These are phyloP conservation scores for Spatula versicolor DNA, from an alignment of 2,797 vertebrate species.

Conservation along the genomic window DNA sequence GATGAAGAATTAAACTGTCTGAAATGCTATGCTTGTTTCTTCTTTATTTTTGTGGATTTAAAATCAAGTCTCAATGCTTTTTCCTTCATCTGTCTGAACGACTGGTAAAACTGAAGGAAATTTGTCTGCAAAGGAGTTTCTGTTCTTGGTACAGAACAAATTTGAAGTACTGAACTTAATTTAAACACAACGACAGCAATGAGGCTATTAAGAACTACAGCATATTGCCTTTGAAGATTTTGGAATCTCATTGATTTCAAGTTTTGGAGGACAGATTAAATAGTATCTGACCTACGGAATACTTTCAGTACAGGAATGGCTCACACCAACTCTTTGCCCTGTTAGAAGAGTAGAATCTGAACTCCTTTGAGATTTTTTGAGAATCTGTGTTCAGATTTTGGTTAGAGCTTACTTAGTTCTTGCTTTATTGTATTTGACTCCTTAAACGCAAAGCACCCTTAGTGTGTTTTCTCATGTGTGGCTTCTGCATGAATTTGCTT, in stretches of 20 bases:
- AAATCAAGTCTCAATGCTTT: not conserved
- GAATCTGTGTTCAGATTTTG: not conserved
- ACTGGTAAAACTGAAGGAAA: not conserved
- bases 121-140: not conserved
- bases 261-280: not conserved
- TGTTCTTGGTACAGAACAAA: not conserved
- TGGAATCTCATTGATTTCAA: not conserved
- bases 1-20: not conserved
- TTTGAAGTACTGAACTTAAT: not conserved
- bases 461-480: not conserved
- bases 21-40: not conserved
- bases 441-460: not conserved
- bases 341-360: not conserved
- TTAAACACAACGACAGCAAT: not conserved
- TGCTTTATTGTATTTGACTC: not conserved
- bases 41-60: not conserved
- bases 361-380: not conserved
- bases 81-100: not conserved
- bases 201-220: not conserved
- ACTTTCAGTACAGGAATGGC: not conserved
- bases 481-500: not conserved
- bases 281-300: not conserved
- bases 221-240: not conserved
- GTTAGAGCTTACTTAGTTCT: not conserved
- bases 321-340: not conserved